These are phyloP conservation scores for Parelbella ahira DNA, from an alignment of 2,888 invertebrate species.

Conservation along the genomic window DNA sequence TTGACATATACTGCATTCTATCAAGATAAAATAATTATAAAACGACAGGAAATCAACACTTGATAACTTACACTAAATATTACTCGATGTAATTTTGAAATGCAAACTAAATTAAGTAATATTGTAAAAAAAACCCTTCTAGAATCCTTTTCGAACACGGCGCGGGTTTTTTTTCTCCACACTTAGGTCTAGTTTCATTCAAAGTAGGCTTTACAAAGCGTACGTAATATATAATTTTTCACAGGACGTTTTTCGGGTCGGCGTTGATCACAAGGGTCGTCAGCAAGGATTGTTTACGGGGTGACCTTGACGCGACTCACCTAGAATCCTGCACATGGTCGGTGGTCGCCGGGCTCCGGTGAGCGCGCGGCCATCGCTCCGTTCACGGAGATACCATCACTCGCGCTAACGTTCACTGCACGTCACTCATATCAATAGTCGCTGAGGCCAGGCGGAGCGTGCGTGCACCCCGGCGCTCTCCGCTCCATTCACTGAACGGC, in stretches of 20 bases:
- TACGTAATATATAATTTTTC: slow-evolving; percentile 18
- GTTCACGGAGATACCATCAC: slow-evolving; percentile 59
- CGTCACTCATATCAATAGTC: slow-evolving; percentile 55
- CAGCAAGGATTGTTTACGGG: slow-evolving; percentile 43
- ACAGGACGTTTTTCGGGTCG: slow-evolving; percentile 15
- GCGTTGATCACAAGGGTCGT: slow-evolving; percentile 6
- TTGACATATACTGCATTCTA: too few relatives aligned
- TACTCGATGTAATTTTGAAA: too few relatives aligned
- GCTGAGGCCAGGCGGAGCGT: slow-evolving; percentile 34
- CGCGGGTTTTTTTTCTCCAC: background rate
- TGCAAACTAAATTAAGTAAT: too few relatives aligned
- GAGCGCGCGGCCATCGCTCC: slow-evolving; percentile 69
- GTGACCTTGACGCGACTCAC: slow-evolving; percentile 68
- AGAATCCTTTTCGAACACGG: too few relatives aligned
- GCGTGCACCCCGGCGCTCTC: slow-evolving; percentile 49
- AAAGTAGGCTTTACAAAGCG: background rate
- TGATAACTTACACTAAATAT: too few relatives aligned
- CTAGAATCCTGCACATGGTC: slow-evolving; percentile 69
- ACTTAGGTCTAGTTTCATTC: background rate
- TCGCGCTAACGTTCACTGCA: slow-evolving; percentile 46
- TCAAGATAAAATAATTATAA: too few relatives aligned
- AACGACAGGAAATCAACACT: too few relatives aligned
- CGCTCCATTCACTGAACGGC: slow-evolving; percentile 71
- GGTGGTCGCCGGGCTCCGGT: slow-evolving; percentile 59
- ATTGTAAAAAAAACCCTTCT: too few relatives aligned